These are phyloP conservation scores for Crambe crambe DNA, from an alignment of 37 sponge, comb jelly and placozoan genomes.

Conservation along the genomic window DNA sequence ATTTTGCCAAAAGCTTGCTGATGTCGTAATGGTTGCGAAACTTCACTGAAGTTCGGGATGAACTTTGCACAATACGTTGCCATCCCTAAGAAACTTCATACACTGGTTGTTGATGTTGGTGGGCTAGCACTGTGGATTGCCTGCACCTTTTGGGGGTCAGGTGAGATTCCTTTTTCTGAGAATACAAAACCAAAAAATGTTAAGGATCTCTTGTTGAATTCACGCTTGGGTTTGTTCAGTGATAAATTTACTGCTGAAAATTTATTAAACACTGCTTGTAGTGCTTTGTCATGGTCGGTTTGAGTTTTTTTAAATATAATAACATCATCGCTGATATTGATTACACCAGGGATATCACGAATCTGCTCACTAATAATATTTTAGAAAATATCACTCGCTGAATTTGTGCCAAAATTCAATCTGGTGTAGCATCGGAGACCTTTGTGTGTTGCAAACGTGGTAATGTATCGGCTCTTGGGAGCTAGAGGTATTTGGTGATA, in stretches of 20 bases:
- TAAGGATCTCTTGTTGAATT: slow-evolving; percentile 41
- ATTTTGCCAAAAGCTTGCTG: slow-evolving; percentile 29
- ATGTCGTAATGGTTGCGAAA: slow-evolving; percentile 37
- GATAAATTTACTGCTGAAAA: slow-evolving; percentile 17
- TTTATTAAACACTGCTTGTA: slow-evolving; percentile 16
- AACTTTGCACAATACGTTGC: slow-evolving; percentile 56
- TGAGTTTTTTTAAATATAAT: slow-evolving; percentile 39
- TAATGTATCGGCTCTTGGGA: slow-evolving; percentile 31
- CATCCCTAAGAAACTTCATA: slow-evolving; percentile 59
- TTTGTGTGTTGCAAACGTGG: slow-evolving; percentile 54
- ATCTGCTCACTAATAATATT: slow-evolving; percentile 31
- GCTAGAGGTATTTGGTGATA: slow-evolving; percentile 42
- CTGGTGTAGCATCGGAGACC: slow-evolving; percentile 32
- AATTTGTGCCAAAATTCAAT: slow-evolving; percentile 52
- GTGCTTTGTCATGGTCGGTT: slow-evolving; percentile 30
- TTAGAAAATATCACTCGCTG: slow-evolving; percentile 55
- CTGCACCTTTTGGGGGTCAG: slow-evolving; percentile 35
- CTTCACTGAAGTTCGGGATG: slow-evolving; percentile 34
- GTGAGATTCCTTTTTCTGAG: slow-evolving; percentile 32
- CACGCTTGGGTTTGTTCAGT: slow-evolving; percentile 37
- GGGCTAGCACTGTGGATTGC: slow-evolving; percentile 24
- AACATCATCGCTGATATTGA: slow-evolving; percentile 54
- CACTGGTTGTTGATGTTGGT: slow-evolving; percentile 26
- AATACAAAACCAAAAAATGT: slow-evolving; percentile 52
- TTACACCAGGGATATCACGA: slow-evolving; percentile 27